Evolutionary conservation across 2,113 vertebrate species (phyloP).

Genomic region (Grus americana): DNA sequence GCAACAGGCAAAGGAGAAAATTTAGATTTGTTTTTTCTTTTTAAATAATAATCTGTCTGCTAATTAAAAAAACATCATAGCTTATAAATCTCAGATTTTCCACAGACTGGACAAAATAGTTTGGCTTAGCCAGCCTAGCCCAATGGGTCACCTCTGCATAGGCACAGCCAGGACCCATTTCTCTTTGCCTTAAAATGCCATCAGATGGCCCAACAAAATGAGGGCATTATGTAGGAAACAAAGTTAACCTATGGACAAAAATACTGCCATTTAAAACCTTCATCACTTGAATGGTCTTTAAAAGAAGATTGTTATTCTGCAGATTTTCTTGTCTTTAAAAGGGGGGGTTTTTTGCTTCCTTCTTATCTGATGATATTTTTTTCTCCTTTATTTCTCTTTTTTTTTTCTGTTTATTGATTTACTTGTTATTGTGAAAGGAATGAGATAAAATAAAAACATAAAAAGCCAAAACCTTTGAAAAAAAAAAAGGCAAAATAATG

Average conservation of each 20-base stretch:
- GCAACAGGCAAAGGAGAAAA: neutral
- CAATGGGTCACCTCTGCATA: neutral
- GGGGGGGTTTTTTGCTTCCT: accelerated
- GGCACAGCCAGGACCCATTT: neutral
- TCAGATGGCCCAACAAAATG: neutral
- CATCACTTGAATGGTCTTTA: neutral
- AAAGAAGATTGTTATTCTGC: neutral
- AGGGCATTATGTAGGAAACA: neutral
- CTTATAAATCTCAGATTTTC: neutral
- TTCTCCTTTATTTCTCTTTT: neutral
- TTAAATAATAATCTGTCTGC: accelerated
- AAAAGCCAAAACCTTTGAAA: neutral
- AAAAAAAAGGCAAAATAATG: accelerated
- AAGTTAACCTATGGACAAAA: neutral
- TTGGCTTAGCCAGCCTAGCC: neutral
- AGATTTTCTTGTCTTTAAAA: neutral
- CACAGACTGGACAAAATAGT: neutral
- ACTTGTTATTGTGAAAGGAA: neutral
- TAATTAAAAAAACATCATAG: neutral
- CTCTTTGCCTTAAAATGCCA: neutral
- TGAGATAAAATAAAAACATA: neutral
- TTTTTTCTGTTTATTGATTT: neutral
- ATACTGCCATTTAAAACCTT: neutral
- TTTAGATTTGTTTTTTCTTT: neutral
- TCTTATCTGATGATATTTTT: neutral